Evolutionary conservation across 2,888 invertebrate genomes (phyloP).

Genomic region (Hyposoter didymator): DNA sequence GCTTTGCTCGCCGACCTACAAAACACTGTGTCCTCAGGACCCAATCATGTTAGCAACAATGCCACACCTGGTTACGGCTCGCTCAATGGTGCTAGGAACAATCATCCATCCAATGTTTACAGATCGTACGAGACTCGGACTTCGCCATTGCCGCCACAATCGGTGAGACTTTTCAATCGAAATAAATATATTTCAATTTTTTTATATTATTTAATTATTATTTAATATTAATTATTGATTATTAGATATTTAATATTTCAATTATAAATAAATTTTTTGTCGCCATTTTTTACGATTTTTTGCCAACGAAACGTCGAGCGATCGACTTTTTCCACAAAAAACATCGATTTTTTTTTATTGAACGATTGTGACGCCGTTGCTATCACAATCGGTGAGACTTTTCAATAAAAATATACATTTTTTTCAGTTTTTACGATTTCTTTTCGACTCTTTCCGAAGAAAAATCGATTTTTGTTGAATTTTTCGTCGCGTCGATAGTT

Average conservation of each 20-base stretch:
- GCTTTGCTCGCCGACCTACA: slow-evolving; percentile 98
- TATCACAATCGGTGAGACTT: no score
- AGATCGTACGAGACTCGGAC: slow-evolving; percentile 79
- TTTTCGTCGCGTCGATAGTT: no score
- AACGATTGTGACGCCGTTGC: no score
- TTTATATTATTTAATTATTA: not conserved
- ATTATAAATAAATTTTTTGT: not conserved
- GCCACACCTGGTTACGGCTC: slow-evolving; percentile 91
- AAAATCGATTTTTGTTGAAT: not conserved
- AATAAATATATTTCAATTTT: not conserved
- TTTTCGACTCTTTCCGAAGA: not conserved
- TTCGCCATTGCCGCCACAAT: slow-evolving; percentile 85
- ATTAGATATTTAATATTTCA: not conserved
- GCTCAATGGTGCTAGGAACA: slow-evolving; percentile 88
- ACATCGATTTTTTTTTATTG: no score
- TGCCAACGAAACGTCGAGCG: not conserved
- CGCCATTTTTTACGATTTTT: not conserved
- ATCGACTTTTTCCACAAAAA: not conserved
- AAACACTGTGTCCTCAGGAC: slow-evolving; percentile 92
- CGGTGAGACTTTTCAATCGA: slow-evolving; percentile 85
- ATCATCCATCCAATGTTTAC: slow-evolving; percentile 74
- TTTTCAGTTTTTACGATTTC: not conserved
- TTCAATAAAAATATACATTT: not conserved
- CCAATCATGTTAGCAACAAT: slow-evolving; percentile 83
- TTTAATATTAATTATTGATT: not conserved